Percentiles rank a stretch among this genome's conserved stretches.
Conservation (phyloP, 2,888 invertebrate genomes). For the Clostera curtula region DNA sequence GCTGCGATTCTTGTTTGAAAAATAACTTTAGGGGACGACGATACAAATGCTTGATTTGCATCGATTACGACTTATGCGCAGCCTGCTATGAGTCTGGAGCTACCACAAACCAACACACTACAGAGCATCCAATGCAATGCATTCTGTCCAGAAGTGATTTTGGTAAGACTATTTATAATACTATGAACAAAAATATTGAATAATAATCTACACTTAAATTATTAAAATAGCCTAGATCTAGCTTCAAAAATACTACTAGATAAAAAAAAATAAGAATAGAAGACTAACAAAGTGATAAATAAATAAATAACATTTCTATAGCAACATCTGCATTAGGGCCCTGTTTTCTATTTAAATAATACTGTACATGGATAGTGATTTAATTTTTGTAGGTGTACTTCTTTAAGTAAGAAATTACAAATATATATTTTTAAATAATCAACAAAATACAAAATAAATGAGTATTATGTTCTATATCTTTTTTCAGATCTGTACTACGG, state of each 20-base stretch:
- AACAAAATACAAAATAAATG: slow-evolving; percentile 5
- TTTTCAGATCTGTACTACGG: slow-evolving; percentile 93
- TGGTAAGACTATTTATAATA: slow-evolving; percentile 74
- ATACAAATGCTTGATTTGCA: slow-evolving; percentile 99
- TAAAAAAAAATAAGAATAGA: too few species aligned
- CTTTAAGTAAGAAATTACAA: too few species aligned
- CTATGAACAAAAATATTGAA: not conserved
- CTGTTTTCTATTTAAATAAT: too few species aligned
- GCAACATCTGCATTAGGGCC: too few species aligned
- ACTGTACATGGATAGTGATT: too few species aligned
- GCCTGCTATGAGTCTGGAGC: slow-evolving; percentile 95
- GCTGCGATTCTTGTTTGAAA: slow-evolving; percentile 99
- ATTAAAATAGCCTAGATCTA: too few species aligned
- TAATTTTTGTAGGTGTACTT: too few species aligned
- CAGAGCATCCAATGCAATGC: slow-evolving; percentile 99
- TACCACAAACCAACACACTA: slow-evolving; percentile 92
- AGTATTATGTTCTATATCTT: too few species aligned
- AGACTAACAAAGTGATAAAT: too few species aligned
- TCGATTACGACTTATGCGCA: slow-evolving; percentile 99
- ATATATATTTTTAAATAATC: not conserved
- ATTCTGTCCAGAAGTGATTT: slow-evolving; percentile 97
- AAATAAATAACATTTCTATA: too few species aligned
- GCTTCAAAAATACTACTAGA: too few species aligned
- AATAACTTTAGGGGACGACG: slow-evolving; percentile 97
- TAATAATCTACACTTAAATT: slow-evolving; percentile 5